Conservation (phyloP, 53 echinoderm and acorn worm genomes). For the Paracentrotus lividus region DNA sequence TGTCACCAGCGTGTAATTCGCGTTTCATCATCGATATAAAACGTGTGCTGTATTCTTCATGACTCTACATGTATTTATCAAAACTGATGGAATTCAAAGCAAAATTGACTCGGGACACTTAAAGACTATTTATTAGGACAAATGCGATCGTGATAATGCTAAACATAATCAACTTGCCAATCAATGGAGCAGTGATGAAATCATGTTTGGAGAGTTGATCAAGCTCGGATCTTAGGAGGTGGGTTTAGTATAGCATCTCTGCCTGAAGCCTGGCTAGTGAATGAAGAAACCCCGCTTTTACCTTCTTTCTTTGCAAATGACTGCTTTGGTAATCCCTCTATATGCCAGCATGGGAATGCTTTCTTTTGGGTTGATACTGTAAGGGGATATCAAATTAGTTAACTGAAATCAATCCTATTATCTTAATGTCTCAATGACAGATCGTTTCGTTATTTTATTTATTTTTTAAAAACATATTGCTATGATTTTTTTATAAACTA, state of each 20-base stretch:
- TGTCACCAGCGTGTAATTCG: slow-evolving; percentile 26
- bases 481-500: too few species aligned
- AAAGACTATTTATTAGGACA: neutral
- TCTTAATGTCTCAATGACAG: too few species aligned
- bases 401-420: too few species aligned
- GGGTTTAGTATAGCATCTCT: slow-evolving; percentile 22
- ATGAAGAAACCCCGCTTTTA: neutral
- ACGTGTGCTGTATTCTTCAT: neutral
- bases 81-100: neutral
- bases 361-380: neutral
- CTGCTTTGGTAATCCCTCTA: neutral
- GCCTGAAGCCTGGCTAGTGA: slow-evolving; percentile 7
- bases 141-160: neutral
- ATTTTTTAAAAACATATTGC: too few species aligned
- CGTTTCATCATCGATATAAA: slow-evolving; percentile 8
- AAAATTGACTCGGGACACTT: neutral
- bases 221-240: neutral
- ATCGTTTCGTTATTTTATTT: too few species aligned
- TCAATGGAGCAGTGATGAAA: neutral
- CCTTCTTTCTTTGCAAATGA: neutral
- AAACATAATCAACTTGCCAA: neutral
- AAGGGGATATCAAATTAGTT: too few species aligned
- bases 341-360: slow-evolving; percentile 26
- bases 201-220: neutral
- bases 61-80: neutral